Evolutionary conservation across 2,888 invertebrate genomes (phyloP).

Genomic region (Hirtodrosophila trivittata): DNA sequence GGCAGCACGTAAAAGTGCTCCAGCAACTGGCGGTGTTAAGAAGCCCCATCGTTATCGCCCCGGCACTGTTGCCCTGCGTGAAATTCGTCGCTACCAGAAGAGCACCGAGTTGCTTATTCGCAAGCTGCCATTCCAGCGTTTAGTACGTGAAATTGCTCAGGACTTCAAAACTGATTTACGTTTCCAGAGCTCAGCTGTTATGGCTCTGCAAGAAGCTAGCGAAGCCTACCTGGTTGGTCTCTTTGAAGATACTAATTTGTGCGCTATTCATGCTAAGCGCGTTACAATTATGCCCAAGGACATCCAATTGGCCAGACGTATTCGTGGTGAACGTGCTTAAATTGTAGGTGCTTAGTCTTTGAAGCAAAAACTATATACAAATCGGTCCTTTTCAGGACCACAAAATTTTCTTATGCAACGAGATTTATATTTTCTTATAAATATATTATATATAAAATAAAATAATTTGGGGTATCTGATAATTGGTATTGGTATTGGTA

Average conservation of each 20-base stretch:
- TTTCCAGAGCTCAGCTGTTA: conserved; percentile 41
- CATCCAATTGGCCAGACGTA: conserved; percentile 96
- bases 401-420: conserved; percentile 14
- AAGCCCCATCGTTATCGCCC: conserved; percentile 33
- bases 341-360: conserved; percentile 63
- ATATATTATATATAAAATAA: conserved; percentile 38
- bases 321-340: conserved; percentile 96
- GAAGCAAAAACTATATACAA: conserved; percentile 10
- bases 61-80: conserved; percentile 32
- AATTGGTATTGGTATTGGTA: conserved; percentile 5
- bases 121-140: conserved; percentile 27
- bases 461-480: no score
- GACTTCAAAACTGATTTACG: conserved; percentile 36
- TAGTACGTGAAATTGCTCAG: conserved; percentile 35
- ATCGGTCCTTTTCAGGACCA: conserved; percentile 51
- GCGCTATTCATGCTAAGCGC: conserved; percentile 97
- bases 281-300: conserved; percentile 99
- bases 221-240: conserved; percentile 31
- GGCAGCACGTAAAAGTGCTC: conserved; percentile 37
- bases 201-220: conserved; percentile 35
- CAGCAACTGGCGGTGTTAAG: conserved; percentile 30
- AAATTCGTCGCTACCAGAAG: conserved; percentile 36
- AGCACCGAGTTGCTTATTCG: conserved; percentile 35
- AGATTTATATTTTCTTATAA: conserved; percentile 33
- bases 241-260: conserved; percentile 41